Percentiles rank a stretch among this genome's conserved stretches.
These are phyloP conservation scores for Perccottus glenii DNA, from an alignment of 2,113 vertebrate genomes.

Conservation along the genomic window DNA sequence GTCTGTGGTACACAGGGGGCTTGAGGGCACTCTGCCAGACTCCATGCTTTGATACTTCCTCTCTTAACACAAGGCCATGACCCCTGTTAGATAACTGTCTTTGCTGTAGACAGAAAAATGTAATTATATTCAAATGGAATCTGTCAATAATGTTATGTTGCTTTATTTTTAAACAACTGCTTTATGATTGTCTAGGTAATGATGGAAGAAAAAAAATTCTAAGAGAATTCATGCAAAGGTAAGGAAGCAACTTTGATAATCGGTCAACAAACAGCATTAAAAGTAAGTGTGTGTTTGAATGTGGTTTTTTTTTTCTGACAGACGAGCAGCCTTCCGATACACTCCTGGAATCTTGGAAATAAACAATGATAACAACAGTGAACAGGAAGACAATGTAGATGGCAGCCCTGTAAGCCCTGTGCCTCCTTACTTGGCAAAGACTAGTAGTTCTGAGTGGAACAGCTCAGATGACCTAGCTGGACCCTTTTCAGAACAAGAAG, in stretches of 20 bases:
- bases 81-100: slow-evolving; percentile 73
- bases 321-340: slow-evolving; percentile 68
- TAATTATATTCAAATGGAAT: slow-evolving; percentile 38
- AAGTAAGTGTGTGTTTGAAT: not conserved
- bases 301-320: slow-evolving; percentile 12
- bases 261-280: not conserved
- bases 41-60: slow-evolving; percentile 68
- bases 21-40: slow-evolving; percentile 64
- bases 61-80: slow-evolving; percentile 55
- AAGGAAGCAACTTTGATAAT: slow-evolving; percentile 1
- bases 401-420: slow-evolving; percentile 49
- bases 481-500: slow-evolving; percentile 73
- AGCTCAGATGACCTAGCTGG: slow-evolving; percentile 75
- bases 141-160: not conserved
- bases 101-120: slow-evolving; percentile 35
- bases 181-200: slow-evolving; percentile 57
- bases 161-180: too few relatives aligned
- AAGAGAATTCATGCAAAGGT: slow-evolving; percentile 74
- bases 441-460: slow-evolving; percentile 79
- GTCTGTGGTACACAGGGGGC: slow-evolving; percentile 57
- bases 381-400: slow-evolving; percentile 46
- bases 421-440: slow-evolving; percentile 60
- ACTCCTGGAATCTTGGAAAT: slow-evolving; percentile 58
- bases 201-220: slow-evolving; percentile 52
- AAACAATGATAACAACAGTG: slow-evolving; percentile 36